These are phyloP conservation scores for Drosophila grimshawi DNA, from an alignment of 1,140 invertebrate genomes.

Conservation along the genomic window DNA sequence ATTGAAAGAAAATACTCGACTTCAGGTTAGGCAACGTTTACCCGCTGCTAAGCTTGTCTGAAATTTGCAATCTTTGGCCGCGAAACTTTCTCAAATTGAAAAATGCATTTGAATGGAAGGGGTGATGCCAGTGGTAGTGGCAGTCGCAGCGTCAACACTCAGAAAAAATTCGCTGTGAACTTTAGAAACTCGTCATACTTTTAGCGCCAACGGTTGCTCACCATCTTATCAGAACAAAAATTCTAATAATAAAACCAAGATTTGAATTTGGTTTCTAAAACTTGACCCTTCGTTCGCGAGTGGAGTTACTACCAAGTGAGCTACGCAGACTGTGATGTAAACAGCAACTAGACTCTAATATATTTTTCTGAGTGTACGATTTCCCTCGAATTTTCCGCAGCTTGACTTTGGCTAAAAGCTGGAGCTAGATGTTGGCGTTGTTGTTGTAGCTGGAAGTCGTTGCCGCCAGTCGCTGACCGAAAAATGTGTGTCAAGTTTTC, in stretches of 20 bases:
- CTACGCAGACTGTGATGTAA: too few relatives aligned
- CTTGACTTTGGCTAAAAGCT: slow-evolving; percentile 65
- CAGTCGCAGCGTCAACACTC: neutral
- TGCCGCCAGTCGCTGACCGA: slow-evolving; percentile 70
- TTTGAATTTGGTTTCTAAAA: too few relatives aligned
- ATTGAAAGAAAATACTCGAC: slow-evolving; percentile 42
- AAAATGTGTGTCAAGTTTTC: slow-evolving; percentile 80
- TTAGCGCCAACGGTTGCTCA: too few relatives aligned
- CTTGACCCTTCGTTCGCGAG: too few relatives aligned
- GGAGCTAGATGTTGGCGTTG: slow-evolving; percentile 41
- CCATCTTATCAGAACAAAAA: too few relatives aligned
- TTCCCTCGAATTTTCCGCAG: slow-evolving; percentile 56
- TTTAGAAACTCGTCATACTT: too few relatives aligned
- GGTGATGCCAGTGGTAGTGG: slow-evolving; percentile 31
- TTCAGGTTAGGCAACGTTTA: slow-evolving; percentile 27
- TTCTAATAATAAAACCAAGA: too few relatives aligned
- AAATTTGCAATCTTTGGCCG: slow-evolving; percentile 73
- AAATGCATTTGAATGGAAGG: slow-evolving; percentile 62
- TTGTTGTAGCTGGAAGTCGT: slow-evolving; percentile 37
- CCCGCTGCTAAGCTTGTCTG: slow-evolving; percentile 30
- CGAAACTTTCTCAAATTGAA: slow-evolving; percentile 76
- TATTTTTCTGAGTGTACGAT: slow-evolving; percentile 33
- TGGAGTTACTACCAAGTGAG: too few relatives aligned
- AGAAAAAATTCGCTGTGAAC: too few relatives aligned
- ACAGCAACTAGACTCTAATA: too few relatives aligned